Evolutionary conservation across 2,797 vertebrate genomes (phyloP), one percentile per base, ranked within the genome.

Genomic region (Triplophysa bombifrons): DNA sequence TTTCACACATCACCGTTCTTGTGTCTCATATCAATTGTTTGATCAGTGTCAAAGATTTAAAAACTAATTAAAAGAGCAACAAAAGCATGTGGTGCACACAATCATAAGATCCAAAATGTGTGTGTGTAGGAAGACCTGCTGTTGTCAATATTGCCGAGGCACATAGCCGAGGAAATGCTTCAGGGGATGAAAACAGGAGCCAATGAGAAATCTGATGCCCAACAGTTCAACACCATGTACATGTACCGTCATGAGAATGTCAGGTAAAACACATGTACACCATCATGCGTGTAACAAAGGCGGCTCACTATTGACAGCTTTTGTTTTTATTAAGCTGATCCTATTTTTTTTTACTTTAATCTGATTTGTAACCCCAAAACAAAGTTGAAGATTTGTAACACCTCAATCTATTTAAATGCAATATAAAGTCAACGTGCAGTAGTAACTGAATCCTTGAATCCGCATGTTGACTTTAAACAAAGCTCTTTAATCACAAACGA

Each of bases 181-280:
- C 96, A 96, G 88, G 97, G 96, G 83, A 97, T 99, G 96, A 96
- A 98, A 92, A 96, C 96, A 75, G 95, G 95, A 38, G 94, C 95
- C 30, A 91, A 93, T 84, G 94, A 98, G 90, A 95, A 94, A 17
- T 56, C 84, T 64, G 95, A 96, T 75, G 94, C 94, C 85, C 92
- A 89, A 90, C 97, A 99, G 90, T 99, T 99, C 86, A 99, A 96
- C 93, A 99, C 98, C 85, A 99, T 99, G 98, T 99, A 99, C 91
- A 99, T 99, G 97, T 96, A 99, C 85, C 95, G 97, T 0, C 97
- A 98, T 0, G 98, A 99, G 91, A 96, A 98, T 0, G 98, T 99
- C 93, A 99, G 98, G 97, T 99, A 78, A 75, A 86, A 58, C 58
- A 60, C 56, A 60, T 14, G 16, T 6, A 30, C 58, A 61, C 60